These are phyloP conservation scores for Tragelaphus imberbis DNA, from an alignment of 2,113 vertebrate species.

Conservation along the genomic window DNA sequence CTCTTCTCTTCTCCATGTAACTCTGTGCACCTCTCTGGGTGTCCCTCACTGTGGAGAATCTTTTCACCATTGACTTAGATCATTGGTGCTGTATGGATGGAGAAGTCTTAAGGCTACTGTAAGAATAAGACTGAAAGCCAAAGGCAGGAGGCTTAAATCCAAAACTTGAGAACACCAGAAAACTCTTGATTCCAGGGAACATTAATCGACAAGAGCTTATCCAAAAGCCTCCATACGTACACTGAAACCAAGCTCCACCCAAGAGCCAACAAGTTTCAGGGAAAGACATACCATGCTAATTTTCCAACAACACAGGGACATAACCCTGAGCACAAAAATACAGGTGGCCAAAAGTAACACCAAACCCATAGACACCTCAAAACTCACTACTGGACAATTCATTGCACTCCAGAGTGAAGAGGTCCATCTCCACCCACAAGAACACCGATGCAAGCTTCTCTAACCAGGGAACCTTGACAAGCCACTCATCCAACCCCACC, in stretches of 20 bases:
- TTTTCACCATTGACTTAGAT: neutral
- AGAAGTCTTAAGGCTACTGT: neutral
- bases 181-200: neutral
- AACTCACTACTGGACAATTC: neutral
- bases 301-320: neutral
- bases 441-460: neutral
- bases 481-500: neutral
- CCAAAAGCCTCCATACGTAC: neutral
- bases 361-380: neutral
- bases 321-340: neutral
- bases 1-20: too few species aligned
- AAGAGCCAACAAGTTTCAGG: neutral
- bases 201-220: neutral
- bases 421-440: neutral
- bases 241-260: neutral
- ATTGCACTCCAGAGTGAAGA: neutral
- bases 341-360: neutral
- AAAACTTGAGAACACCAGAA: neutral
- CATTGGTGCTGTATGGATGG: rapidly evolving
- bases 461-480: neutral
- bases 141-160: neutral
- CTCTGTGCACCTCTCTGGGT: neutral
- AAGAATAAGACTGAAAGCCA: neutral
- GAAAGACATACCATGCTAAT: neutral
- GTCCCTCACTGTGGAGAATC: neutral